A percentile compares a stretch with the other conserved stretches of the same genome.
Evolutionary conservation across 2,797 vertebrate genomes (phyloP).

Genomic region (Delichon dasypus): DNA sequence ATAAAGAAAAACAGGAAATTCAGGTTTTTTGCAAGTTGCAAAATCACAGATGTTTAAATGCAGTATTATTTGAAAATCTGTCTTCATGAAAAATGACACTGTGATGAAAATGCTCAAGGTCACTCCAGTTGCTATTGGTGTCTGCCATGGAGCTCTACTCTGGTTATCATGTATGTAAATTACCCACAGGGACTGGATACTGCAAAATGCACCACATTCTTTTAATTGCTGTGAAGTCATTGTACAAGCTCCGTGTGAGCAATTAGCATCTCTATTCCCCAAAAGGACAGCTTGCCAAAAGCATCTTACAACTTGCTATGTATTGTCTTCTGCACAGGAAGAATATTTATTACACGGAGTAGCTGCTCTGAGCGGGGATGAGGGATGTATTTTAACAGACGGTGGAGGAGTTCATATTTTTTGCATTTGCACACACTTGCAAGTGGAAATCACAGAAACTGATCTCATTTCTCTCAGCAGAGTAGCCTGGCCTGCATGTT

Average conservation of each 20-base stretch:
- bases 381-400: background rate
- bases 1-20: background rate
- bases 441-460: background rate
- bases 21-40: background rate
- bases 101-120: background rate
- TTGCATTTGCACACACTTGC: background rate
- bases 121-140: background rate
- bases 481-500: background rate
- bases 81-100: background rate
- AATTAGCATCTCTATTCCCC: background rate
- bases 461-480: background rate
- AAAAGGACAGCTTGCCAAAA: background rate
- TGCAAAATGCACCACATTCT: background rate
- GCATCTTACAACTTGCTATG: background rate
- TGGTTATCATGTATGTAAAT: background rate
- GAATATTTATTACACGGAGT: background rate
- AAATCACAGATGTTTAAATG: background rate
- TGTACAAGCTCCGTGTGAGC: background rate
- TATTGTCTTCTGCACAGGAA: background rate
- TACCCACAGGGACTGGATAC: background rate
- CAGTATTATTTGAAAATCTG: background rate
- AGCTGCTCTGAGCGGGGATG: background rate
- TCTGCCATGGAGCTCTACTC: background rate
- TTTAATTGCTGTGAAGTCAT: background rate
- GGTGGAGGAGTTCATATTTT: background rate